Evolutionary conservation across 2,113 vertebrate species (phyloP).

Genomic region (Chauna torquata): DNA sequence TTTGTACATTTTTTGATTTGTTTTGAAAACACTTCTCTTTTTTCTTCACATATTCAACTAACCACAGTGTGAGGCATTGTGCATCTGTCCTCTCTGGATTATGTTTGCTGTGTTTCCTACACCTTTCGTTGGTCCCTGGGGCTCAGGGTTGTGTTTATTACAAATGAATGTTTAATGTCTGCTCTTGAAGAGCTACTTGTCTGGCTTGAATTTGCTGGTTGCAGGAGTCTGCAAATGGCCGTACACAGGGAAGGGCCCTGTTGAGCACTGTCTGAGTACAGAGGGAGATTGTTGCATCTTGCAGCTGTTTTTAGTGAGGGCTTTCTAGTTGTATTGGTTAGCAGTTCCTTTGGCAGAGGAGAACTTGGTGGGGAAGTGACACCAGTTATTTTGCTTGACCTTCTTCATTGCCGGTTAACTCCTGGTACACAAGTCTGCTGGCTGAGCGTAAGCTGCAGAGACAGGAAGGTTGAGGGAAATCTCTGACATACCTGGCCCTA

Average conservation of each 20-base stretch:
- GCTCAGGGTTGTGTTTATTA: constrained; percentile 12
- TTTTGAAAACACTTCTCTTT: neutral
- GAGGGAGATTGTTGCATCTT: neutral
- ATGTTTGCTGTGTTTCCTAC: neutral
- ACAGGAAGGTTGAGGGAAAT: neutral
- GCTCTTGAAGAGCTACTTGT: constrained; percentile 16
- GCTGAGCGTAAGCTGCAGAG: fast-evolving
- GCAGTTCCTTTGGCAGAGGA: neutral
- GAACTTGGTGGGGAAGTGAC: neutral
- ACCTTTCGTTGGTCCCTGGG: neutral
- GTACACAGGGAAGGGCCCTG: neutral
- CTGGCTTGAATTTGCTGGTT: neutral
- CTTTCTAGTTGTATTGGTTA: neutral
- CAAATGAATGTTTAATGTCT: constrained; percentile 35
- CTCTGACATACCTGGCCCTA: neutral
- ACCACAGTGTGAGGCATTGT: neutral
- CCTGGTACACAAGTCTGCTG: neutral
- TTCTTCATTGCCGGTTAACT: fast-evolving
- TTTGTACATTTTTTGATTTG: neutral
- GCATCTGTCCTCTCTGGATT: neutral
- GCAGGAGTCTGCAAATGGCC: neutral
- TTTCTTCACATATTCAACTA: neutral
- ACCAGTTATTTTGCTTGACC: neutral
- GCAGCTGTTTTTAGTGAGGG: neutral
- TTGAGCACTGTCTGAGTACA: neutral